phyloP scores from a whole-genome alignment of 1,140 invertebrate species.

The Amyelois transitella region DNA sequence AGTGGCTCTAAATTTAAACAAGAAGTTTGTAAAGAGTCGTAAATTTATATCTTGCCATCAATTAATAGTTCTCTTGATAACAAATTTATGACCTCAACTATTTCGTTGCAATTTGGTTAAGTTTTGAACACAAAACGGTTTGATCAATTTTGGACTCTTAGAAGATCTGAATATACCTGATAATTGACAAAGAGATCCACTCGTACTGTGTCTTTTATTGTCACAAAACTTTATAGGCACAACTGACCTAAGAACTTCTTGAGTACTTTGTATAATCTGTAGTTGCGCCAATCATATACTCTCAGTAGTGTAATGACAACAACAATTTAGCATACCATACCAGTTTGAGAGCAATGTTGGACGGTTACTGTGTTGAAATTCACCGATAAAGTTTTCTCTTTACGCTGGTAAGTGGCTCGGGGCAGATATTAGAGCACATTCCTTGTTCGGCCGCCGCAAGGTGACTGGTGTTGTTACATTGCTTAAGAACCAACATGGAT shows the following conservation, averaged over 20 bases:
- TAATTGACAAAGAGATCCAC: no score
- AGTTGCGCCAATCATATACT: not conserved
- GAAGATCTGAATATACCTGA: no score
- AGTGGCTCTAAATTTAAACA: no score
- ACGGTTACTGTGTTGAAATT: not conserved
- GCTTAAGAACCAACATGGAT: not conserved
- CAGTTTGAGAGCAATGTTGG: not conserved
- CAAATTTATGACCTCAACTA: no score
- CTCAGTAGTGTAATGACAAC: not conserved
- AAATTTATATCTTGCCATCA: no score
- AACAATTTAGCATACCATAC: not conserved
- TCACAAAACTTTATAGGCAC: not conserved
- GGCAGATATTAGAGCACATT: not conserved
- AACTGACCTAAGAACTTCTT: not conserved
- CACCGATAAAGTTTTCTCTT: not conserved
- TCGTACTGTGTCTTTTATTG: no score
- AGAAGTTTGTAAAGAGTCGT: no score
- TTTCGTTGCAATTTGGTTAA: no score
- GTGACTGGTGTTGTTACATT: not conserved
- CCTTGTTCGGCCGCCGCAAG: not conserved
- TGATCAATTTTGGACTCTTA: no score
- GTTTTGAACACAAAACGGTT: no score
- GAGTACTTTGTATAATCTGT: no score
- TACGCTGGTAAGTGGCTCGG: not conserved
- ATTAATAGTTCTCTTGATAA: no score